These are phyloP conservation scores for Antheraea mylitta DNA, from an alignment of 1,140 invertebrate species.

Conservation along the genomic window DNA sequence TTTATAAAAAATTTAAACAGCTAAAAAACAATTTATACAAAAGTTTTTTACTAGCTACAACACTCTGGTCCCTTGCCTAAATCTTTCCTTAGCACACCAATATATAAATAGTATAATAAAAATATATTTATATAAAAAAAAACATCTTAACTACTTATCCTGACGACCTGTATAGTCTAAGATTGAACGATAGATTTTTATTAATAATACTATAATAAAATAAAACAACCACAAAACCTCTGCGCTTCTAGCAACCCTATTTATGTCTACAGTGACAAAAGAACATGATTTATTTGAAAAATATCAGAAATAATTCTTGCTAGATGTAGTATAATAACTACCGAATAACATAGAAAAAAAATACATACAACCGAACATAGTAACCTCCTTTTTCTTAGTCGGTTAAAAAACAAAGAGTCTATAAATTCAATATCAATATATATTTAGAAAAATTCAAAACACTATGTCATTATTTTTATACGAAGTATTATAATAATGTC, in stretches of 20 bases:
- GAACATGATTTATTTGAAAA: no score
- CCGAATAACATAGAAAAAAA: no score
- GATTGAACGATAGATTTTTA: neutral
- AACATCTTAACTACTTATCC: neutral
- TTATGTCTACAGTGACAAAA: neutral
- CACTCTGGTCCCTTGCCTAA: conserved; percentile 59
- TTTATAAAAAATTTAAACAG: conserved; percentile 56
- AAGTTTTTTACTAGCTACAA: conserved; percentile 28
- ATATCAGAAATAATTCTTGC: no score
- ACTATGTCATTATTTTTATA: no score
- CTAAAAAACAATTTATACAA: conserved; percentile 40
- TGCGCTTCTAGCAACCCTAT: neutral
- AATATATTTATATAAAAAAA: neutral
- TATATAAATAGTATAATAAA: conserved; percentile 27
- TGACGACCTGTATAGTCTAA: neutral
- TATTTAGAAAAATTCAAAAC: no score
- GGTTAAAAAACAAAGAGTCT: no score
- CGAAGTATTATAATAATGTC: no score
- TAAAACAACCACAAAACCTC: neutral
- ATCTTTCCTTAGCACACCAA: conserved; percentile 38
- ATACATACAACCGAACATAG: no score
- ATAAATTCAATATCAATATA: no score
- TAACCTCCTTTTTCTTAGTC: no score
- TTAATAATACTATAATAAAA: conserved; percentile 9
- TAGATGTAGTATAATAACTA: no score